phyloP scores from a whole-genome alignment of 2,888 invertebrate genomes.

The Bhutanitis thaidina region DNA sequence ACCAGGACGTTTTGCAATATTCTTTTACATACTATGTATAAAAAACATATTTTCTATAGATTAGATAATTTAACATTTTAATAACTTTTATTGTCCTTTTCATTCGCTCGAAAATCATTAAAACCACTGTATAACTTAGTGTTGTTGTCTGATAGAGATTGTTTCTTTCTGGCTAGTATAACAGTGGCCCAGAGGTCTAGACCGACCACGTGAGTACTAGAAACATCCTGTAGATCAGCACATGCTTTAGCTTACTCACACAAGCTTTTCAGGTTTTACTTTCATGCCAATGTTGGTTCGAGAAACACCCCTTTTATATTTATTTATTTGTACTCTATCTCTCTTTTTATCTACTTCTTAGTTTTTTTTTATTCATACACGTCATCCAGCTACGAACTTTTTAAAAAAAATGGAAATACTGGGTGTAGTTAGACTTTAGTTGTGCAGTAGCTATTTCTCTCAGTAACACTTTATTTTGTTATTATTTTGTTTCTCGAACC shows the following conservation, averaged over 20 bases:
- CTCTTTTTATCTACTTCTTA: too few relatives aligned
- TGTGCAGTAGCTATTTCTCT: too few relatives aligned
- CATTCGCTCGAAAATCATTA: constrained; percentile 1
- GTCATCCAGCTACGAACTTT: too few relatives aligned
- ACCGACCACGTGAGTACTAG: constrained; percentile 75
- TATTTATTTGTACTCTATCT: too few relatives aligned
- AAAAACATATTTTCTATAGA: too few relatives aligned
- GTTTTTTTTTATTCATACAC: too few relatives aligned
- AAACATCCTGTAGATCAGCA: constrained; percentile 30
- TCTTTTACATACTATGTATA: too few relatives aligned
- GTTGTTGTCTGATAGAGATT: constrained; percentile 46
- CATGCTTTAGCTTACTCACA: constrained; percentile 34
- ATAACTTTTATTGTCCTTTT: constrained; percentile 21
- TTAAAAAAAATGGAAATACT: too few relatives aligned
- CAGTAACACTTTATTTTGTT: too few relatives aligned
- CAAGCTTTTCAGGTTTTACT: constrained; percentile 19
- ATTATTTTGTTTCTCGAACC: not conserved
- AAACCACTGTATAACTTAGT: constrained; percentile 33
- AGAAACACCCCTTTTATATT: constrained; percentile 1
- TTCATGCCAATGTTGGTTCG: not conserved
- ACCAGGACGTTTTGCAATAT: too few relatives aligned
- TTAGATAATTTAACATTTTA: too few relatives aligned
- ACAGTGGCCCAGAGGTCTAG: constrained; percentile 79
- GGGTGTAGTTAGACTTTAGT: too few relatives aligned
- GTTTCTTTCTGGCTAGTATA: constrained; percentile 73